phyloP scores from a whole-genome alignment of 2,113 vertebrate species.

The Rhizomys pruinosus region DNA sequence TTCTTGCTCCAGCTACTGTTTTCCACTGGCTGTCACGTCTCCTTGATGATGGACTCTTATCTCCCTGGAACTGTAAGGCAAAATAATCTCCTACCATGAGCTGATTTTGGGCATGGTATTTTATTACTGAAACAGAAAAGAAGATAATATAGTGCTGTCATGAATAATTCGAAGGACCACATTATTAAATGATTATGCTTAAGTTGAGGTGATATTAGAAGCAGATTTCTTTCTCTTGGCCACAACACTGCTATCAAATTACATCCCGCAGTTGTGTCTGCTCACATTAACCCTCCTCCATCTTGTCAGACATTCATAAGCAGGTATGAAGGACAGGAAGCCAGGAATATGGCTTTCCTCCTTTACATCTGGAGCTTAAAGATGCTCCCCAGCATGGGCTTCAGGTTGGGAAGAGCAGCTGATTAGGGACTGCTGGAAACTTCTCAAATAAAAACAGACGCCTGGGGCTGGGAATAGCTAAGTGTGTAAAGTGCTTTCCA shows the following conservation, averaged over 20 bases:
- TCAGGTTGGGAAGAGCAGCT: not conserved
- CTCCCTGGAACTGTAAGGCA: too few species aligned
- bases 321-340: constrained; percentile 40
- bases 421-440: not conserved
- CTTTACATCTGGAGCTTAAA: not conserved
- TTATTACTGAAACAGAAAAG: too few species aligned
- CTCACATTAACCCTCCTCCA: not conserved
- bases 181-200: constrained; percentile 46
- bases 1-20: too few species aligned
- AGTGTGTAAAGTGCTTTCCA: too few species aligned
- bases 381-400: not conserved
- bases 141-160: not conserved
- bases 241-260: not conserved
- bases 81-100: too few species aligned
- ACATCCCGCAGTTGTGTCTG: not conserved
- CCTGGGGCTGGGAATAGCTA: not conserved
- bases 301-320: constrained; percentile 27
- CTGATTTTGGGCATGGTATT: too few species aligned
- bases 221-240: not conserved
- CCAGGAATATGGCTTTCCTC: not conserved
- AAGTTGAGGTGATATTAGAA: not conserved
- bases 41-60: too few species aligned
- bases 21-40: too few species aligned
- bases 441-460: not conserved
- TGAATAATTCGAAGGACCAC: constrained; percentile 11